Base-by-base conservation (phyloP, 2,113 vertebrate species). In the Casuarius casuarius region DNA sequence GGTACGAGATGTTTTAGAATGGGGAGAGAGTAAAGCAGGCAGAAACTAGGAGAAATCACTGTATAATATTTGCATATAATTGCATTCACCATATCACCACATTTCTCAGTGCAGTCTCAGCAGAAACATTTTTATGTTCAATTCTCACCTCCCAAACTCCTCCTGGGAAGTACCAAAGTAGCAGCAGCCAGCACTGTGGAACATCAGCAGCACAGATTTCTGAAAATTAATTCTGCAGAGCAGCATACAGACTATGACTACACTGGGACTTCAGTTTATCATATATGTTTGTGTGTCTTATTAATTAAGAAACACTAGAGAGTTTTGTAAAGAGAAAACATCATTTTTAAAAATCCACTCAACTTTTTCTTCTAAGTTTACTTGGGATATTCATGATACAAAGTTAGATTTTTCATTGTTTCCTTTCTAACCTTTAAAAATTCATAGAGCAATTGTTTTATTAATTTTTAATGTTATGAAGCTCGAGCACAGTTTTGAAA, bases 41-140 rank as follows among this genome's bases (percentile, higher is more conserved):
- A 79, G 89, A 86, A 93, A 44, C 5, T 3, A 29, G n/a, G 65
- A 48, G 61, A 33, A 59, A 59, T 59, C 56, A 33, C 56, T 59
- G 56, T 29, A 19, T 59, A 33, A 59, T 59, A 5, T 38, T 84
- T 92, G 38, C 38, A 38, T 38, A 38, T 38, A 38, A 38, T 38
- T 70, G 29, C 20, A 6, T 84, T 92, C 44, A 70, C 22, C 3
- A 2, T 61, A 48, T 62, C 19, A 56, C 72, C 77, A 61, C 58
- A 79, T 91, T 79, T 96, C 77, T 89, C 40, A 1, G 62, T 52
- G 72, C 51, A 59, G 52, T 84, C 48, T 86, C 81, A 92, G 58
- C 56, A 92, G 73, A 87, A 92, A 21, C 44, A 54, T 87, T 87
- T 85, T 72, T 54, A 44, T 68, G 44, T 94, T 94, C 77, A 68